phyloP scores from a whole-genome alignment of 2,888 invertebrate species.

The Andricus quercusramuli region DNA sequence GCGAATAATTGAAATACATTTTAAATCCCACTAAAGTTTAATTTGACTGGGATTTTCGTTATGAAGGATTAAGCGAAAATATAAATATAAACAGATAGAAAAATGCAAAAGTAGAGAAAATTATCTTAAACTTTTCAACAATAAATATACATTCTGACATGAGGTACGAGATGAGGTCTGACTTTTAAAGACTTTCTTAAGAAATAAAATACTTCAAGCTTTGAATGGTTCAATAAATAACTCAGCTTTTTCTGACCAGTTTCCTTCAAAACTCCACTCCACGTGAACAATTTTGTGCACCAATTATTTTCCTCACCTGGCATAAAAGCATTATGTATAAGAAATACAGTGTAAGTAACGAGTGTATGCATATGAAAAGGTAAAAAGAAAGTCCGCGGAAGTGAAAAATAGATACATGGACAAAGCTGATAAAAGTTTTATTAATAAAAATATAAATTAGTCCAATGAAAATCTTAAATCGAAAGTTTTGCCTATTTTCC shows the following conservation, averaged over 20 bases:
- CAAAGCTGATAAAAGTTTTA: not conserved
- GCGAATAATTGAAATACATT: not conserved
- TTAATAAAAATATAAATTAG: not conserved
- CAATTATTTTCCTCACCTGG: constrained; percentile 7
- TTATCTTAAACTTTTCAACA: not conserved
- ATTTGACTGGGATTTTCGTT: not conserved
- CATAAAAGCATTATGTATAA: constrained; percentile 7
- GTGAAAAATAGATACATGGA: constrained; percentile 1
- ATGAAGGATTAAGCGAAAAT: not conserved
- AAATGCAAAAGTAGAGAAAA: constrained; percentile 3
- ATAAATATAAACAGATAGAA: not conserved
- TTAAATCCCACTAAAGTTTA: not conserved
- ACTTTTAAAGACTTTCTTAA: not conserved
- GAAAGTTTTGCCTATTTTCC: not conserved
- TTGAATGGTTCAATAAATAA: not conserved
- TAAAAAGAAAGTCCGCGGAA: constrained; percentile 19
- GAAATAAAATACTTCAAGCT: not conserved
- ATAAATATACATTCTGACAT: not conserved
- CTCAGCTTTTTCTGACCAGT: not conserved
- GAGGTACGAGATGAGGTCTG: not conserved
- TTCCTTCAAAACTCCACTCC: not conserved
- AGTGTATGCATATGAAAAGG: constrained; percentile 9
- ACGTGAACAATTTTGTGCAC: constrained; percentile 11
- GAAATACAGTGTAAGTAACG: not conserved
- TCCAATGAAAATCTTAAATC: not conserved